Base-by-base conservation (phyloP, 2,113 vertebrate species). In the Pelodiscus sinensis region DNA sequence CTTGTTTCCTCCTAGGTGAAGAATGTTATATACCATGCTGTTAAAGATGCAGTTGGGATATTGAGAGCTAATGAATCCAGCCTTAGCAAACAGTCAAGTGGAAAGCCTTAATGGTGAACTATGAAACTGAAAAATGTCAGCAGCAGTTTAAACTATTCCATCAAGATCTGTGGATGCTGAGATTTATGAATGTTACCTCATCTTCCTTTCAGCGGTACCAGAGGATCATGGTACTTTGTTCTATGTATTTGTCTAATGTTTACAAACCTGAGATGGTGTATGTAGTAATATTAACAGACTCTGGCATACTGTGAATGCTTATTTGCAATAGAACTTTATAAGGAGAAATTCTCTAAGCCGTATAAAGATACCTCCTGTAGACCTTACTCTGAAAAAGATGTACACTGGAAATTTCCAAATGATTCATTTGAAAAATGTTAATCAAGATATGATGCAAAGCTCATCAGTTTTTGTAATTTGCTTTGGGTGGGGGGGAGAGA, bases 1-100 rank as follows among this genome's bases (percentile, higher is more conserved):
- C 8, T 9, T 38, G 25, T 57, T 27, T 38, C 16, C 85, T 58
- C 31, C 35, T 12, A 98, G 98, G 98, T 98, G 92, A 98, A 98
- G 97, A 98, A 98, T 92, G 98, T 98, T 38, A 98, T 98, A 71
- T 98, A 98, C 96, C 98, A 98, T 1, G 98, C 98, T 60, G 98
- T 98, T 68, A 98, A 98, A 91, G 98, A 98, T 55, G 98, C 98
- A 0, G 97, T 98, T 9, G 98, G 97, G 92, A 98, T 98, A 96
- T 96, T 98, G 90, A 98, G 97, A 95, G 98, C 98, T 6, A 98
- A 98, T 0, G 98, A 98, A 81, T 97, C 96, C 81, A 97, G 97
- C 92, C 96, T 97, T 65, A 90, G 97, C 96, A 98, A 97, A 97
- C 96, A 92, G 2, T 95, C 24, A 97, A 1, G 27, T 4, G 82